These are phyloP conservation scores for Procavia capensis DNA, from an alignment of 2,113 vertebrate species.

Conservation along the genomic window DNA sequence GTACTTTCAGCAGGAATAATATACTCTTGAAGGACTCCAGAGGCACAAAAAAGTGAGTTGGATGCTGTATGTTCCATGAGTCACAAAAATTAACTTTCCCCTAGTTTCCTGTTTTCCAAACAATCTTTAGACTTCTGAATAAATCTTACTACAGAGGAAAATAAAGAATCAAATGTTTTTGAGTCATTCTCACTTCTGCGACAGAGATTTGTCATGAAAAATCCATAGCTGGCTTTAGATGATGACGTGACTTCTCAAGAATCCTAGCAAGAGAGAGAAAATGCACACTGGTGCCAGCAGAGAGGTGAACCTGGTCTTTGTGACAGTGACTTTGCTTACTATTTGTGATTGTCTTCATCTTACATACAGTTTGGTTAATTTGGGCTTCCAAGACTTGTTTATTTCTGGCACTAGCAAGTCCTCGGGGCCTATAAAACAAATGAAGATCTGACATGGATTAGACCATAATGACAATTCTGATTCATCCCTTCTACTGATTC, in stretches of 20 bases:
- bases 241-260: background rate
- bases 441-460: background rate
- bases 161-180: background rate
- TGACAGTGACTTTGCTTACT: background rate
- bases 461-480: background rate
- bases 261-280: background rate
- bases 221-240: background rate
- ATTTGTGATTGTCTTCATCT: background rate
- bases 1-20: no score
- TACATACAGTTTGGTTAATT: background rate
- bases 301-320: background rate
- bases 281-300: rapidly evolving
- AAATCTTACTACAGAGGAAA: background rate
- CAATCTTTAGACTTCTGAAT: background rate
- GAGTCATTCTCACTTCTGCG: background rate
- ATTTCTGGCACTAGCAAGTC: background rate
- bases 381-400: background rate
- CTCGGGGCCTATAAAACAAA: background rate
- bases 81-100: background rate
- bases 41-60: no score
- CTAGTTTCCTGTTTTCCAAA: background rate
- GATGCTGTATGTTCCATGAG: no score
- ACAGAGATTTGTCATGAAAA: background rate
- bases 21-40: no score
- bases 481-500: background rate